Evolutionary conservation across 2,888 invertebrate species (phyloP), one percentile per base, ranked within the genome.

Genomic region (Elegia similella): DNA sequence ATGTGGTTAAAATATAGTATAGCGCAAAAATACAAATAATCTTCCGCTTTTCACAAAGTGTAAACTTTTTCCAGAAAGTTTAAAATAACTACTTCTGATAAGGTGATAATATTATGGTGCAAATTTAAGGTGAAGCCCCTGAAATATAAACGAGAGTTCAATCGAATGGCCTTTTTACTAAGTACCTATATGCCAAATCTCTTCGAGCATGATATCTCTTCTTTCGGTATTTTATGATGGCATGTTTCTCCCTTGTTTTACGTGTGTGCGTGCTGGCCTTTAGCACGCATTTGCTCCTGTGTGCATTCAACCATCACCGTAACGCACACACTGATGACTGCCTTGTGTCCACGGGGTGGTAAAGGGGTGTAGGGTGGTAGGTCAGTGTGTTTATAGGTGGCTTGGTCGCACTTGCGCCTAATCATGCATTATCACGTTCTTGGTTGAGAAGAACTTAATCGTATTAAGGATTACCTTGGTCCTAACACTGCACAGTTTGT

Each of bases 361-460:
- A 23, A 23, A 23, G 61, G 59, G 66, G 67, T 64, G 65, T 55
- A 60, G 72, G 73, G 72, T 72, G 77, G 68, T 73, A 75, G 87
- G 88, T 86, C 88, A 86, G 72, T 81, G 78, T 88, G 88, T 86
- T 84, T 86, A 74, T 87, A 80, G 86, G 86, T 79, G 75, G 67
- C 64, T 62, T 64, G 69, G 70, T 72, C 67, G 74, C 72, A 72
- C 74, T 75, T 72, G 71, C 72, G 66, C 73, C 73, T 77, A 75
- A 82, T 76, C 78, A 72, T 75, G 77, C 76, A 76, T 77, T 76
- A 77, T 76, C 76, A 76, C 65, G 64, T 70, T 68, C 50, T 17
- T 54, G 53, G 30, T 57, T 53, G 13, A 48, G 54, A 56, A 48
- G 56, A 56, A 56, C 29, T 56, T 43, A 50, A 34, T 50, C 13